Conservation (phyloP, 2,797 vertebrate genomes). For the Semotilus atromaculatus region DNA sequence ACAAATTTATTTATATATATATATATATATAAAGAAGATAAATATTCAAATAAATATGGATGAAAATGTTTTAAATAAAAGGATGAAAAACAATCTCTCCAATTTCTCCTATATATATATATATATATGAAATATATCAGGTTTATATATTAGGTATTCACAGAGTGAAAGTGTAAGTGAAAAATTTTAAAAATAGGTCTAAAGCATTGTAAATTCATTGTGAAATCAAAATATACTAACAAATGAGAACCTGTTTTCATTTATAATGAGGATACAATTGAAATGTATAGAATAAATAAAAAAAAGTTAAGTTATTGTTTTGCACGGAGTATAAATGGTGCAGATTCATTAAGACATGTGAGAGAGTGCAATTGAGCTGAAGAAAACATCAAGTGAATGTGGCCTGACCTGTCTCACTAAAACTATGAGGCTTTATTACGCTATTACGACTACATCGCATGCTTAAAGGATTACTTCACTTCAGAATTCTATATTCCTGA, state of each 20-base stretch:
- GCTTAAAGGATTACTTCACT: too few relatives aligned
- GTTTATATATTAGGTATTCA: not conserved
- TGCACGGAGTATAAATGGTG: not conserved
- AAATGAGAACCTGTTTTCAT: not conserved
- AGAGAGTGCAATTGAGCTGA: not conserved
- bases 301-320: not conserved
- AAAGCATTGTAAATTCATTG: not conserved
- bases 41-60: too few relatives aligned
- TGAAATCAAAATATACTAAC: not conserved
- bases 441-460: not conserved
- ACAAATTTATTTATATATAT: too few relatives aligned
- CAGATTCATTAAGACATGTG: not conserved
- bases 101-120: too few relatives aligned
- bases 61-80: too few relatives aligned
- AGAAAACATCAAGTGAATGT: conserved; percentile 15
- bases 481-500: too few relatives aligned
- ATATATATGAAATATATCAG: too few relatives aligned
- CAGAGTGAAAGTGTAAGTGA: not conserved
- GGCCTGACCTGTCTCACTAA: not conserved
- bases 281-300: not conserved
- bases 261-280: not conserved
- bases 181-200: not conserved
- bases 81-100: too few relatives aligned
- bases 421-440: not conserved
- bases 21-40: too few relatives aligned